phyloP scores from a whole-genome alignment of 2,113 vertebrate species.

The Rhinichthys klamathensis region DNA sequence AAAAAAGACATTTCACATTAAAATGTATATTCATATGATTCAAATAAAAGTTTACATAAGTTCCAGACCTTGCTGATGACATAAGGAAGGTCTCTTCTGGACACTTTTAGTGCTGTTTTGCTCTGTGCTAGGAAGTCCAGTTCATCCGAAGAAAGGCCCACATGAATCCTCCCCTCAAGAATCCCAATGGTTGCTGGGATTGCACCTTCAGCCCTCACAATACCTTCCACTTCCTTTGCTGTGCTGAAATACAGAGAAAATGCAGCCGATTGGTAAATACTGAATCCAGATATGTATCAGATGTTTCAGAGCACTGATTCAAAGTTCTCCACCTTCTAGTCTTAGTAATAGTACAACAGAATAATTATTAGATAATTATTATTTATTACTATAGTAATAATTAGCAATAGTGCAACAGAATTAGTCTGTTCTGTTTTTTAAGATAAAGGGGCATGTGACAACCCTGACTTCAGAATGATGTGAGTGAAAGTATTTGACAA shows the following conservation, averaged over 20 bases:
- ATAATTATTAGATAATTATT: no score
- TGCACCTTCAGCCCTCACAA: conserved; percentile 79
- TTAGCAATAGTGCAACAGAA: no score
- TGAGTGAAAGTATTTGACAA: neutral
- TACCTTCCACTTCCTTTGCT: conserved; percentile 84
- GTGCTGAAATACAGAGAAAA: conserved; percentile 71
- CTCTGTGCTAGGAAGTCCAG: conserved; percentile 78
- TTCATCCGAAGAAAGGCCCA: conserved; percentile 81
- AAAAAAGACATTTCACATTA: conserved; percentile 2
- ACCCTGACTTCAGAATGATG: neutral
- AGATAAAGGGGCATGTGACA: neutral
- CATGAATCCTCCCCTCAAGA: conserved; percentile 78
- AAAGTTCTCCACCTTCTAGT: neutral
- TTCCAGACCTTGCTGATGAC: conserved; percentile 80
- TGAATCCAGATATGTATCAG: neutral
- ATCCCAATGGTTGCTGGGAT: conserved; percentile 85
- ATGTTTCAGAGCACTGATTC: neutral
- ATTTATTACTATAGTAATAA: no score
- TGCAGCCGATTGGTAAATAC: neutral
- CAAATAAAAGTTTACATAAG: neutral
- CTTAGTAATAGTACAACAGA: no score
- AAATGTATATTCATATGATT: neutral
- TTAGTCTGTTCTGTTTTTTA: neutral
- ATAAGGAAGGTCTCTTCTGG: conserved; percentile 85
- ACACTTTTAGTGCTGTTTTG: conserved; percentile 81